phyloP scores from a whole-genome alignment of 2,113 vertebrate genomes.

The Petromus typicus region DNA sequence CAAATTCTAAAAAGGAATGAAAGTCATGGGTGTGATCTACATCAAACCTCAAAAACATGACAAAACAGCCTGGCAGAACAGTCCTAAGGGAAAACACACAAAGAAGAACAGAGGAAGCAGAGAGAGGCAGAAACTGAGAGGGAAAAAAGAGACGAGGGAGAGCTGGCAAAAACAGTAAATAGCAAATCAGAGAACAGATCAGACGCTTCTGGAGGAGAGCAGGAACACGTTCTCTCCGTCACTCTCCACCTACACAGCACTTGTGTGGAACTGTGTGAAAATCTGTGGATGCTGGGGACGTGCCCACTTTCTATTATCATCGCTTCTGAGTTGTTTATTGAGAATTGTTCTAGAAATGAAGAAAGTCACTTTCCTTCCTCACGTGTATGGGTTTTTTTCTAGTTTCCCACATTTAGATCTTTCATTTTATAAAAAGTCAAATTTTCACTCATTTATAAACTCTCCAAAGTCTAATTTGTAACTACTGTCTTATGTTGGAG shows the following conservation, averaged over 20 bases:
- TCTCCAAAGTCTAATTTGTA: slow-evolving; percentile 16
- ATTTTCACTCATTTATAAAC: neutral
- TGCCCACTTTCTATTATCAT: neutral
- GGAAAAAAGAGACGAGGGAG: neutral
- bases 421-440: neutral
- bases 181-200: neutral
- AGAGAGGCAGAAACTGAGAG: neutral
- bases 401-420: neutral
- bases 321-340: slow-evolving; percentile 4
- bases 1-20: neutral
- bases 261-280: neutral
- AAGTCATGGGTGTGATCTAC: neutral
- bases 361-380: neutral
- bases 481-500: neutral
- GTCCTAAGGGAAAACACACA: neutral
- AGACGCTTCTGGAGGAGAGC: neutral
- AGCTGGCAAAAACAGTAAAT: neutral
- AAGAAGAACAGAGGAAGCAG: neutral
- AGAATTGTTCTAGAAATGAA: slow-evolving; percentile 56
- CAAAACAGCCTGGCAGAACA: neutral
- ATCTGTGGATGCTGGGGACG: neutral
- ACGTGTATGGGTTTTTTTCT: neutral
- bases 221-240: neutral
- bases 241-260: neutral
- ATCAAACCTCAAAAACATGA: neutral